phyloP scores from a whole-genome alignment of 2,888 invertebrate species.

The Spisula subtruncata region DNA sequence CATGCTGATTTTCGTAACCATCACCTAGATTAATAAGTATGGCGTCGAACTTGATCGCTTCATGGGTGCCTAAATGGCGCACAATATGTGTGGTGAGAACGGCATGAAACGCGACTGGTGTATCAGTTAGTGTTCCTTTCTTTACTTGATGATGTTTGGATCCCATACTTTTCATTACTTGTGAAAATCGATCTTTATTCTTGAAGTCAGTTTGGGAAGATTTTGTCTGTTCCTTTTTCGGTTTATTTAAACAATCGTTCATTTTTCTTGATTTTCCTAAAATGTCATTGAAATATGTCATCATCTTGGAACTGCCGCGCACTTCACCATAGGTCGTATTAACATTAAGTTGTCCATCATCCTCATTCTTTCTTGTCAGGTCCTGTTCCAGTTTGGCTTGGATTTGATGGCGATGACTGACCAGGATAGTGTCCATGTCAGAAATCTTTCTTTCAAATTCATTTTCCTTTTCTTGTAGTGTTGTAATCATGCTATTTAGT shows the following conservation, averaged over 20 bases:
- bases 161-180: background rate
- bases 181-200: too few relatives aligned
- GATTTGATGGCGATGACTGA: background rate
- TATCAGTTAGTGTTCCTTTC: background rate
- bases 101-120: conserved; percentile 12
- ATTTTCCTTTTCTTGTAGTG: background rate
- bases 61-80: background rate
- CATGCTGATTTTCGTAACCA: conserved; percentile 18
- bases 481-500: background rate
- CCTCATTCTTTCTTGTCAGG: too few relatives aligned
- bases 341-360: too few relatives aligned
- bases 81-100: background rate
- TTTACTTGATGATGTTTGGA: background rate
- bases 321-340: background rate
- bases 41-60: background rate
- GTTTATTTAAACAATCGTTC: background rate
- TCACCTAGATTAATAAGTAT: conserved; percentile 4
- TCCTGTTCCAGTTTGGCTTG: background rate
- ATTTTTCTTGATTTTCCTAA: background rate
- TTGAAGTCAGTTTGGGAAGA: background rate
- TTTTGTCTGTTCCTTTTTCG: background rate
- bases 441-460: background rate
- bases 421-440: background rate
- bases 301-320: background rate
- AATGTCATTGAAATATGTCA: background rate